Conservation (phyloP, 2,797 vertebrate genomes). For the Arrhamphus sclerolepis region DNA sequence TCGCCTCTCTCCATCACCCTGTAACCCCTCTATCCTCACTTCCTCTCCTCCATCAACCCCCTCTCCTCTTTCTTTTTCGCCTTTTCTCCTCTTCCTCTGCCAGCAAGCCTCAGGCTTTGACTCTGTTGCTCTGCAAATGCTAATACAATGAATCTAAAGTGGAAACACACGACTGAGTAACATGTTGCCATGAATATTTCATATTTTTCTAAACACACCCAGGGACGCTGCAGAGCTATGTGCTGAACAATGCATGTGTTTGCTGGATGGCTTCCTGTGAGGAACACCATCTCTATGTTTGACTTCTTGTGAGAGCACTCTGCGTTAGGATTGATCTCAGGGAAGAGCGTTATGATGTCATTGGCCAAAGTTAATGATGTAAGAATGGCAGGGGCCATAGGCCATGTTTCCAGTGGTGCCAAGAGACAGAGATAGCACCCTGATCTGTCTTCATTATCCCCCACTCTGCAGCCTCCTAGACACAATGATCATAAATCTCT, state of each 20-base stretch:
- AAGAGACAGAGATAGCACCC: slow-evolving; percentile 77
- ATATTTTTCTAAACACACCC: slow-evolving; percentile 69
- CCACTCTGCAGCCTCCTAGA: slow-evolving; percentile 82
- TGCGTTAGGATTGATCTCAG: slow-evolving; percentile 72
- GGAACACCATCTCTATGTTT: slow-evolving; percentile 47
- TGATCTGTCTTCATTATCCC: slow-evolving; percentile 87
- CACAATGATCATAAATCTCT: slow-evolving; percentile 87
- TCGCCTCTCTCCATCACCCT: slow-evolving; percentile 29
- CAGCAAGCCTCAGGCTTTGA: slow-evolving; percentile 56
- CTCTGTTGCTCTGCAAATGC: slow-evolving; percentile 62
- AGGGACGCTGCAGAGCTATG: slow-evolving; percentile 40
- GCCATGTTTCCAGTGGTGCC: slow-evolving; percentile 77
- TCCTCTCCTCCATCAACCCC: slow-evolving; percentile 51
- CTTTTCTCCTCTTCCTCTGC: slow-evolving; percentile 44
- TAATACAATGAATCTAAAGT: slow-evolving; percentile 73
- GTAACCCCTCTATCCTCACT: slow-evolving; percentile 58
- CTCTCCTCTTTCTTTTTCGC: slow-evolving; percentile 42
- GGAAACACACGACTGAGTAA: slow-evolving; percentile 70
- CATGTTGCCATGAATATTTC: slow-evolving; percentile 75
- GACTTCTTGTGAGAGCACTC: slow-evolving; percentile 54
- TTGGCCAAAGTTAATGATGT: slow-evolving; percentile 74
- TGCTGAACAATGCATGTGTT: slow-evolving; percentile 53
- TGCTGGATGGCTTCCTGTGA: slow-evolving; percentile 61
- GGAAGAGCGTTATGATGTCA: slow-evolving; percentile 76
- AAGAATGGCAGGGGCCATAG: slow-evolving; percentile 68